phyloP scores from a whole-genome alignment of 2,888 invertebrate genomes.

The Platyscelio sp. region DNA sequence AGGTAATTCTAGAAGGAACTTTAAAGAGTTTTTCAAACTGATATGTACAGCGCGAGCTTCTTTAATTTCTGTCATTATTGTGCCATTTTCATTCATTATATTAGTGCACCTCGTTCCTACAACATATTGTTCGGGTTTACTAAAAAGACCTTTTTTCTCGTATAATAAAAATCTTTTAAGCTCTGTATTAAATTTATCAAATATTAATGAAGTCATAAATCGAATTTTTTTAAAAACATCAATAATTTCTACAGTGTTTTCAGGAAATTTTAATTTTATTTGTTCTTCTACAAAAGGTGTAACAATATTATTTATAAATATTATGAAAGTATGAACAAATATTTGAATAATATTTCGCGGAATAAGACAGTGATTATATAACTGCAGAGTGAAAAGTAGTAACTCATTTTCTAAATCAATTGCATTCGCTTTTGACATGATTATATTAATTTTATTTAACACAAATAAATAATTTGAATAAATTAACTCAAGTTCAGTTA shows the following conservation, averaged over 20 bases:
- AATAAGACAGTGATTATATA: constrained; percentile 37
- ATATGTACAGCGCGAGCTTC: constrained; percentile 4
- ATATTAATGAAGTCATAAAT: constrained; percentile 4
- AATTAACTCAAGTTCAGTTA: background rate
- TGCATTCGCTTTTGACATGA: background rate
- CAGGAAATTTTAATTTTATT: background rate
- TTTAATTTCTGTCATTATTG: background rate
- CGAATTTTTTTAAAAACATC: background rate
- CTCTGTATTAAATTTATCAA: constrained; percentile 34
- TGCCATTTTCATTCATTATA: background rate
- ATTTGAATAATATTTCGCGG: constrained; percentile 45
- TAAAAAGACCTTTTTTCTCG: constrained; percentile 17
- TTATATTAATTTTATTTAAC: background rate
- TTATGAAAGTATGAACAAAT: constrained; percentile 19
- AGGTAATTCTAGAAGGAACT: constrained; percentile 34
- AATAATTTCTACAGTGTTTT: background rate
- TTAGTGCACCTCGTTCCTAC: constrained; percentile 22
- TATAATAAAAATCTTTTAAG: constrained; percentile 39
- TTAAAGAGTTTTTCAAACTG: constrained; percentile 27
- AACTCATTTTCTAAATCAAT: constrained; percentile 38
- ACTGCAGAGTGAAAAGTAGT: constrained; percentile 15
- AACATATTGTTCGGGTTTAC: constrained; percentile 6
- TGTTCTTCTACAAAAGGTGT: constrained; percentile 20
- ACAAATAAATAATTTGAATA: background rate
- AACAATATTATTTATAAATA: constrained; percentile 18